phyloP scores from a whole-genome alignment of 2,797 vertebrate genomes.

The Valencia hispanica region DNA sequence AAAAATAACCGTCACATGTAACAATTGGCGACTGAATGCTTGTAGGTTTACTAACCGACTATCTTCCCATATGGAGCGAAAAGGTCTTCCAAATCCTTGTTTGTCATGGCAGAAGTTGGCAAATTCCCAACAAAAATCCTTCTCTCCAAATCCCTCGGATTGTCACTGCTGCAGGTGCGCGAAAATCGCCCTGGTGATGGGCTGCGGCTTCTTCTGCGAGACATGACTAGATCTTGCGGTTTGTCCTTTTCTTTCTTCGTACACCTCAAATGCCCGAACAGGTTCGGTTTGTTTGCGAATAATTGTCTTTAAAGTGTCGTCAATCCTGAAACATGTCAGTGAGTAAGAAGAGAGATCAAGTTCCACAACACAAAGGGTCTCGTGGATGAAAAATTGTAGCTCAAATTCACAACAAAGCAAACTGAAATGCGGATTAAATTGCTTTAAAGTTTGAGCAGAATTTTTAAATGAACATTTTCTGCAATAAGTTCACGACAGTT shows the following conservation, averaged over 20 bases:
- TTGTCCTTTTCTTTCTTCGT: conserved; percentile 57
- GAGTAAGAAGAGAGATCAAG: conserved; percentile 78
- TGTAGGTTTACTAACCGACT: conserved; percentile 85
- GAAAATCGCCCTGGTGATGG: conserved; percentile 65
- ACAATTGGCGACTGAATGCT: conserved; percentile 29
- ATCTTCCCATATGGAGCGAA: conserved; percentile 89
- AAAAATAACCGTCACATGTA: conserved; percentile 23
- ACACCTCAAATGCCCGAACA: conserved; percentile 65
- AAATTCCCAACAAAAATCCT: conserved; percentile 94
- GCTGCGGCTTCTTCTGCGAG: conserved; percentile 86
- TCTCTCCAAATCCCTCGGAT: conserved; percentile 89
- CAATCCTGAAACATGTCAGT: conserved; percentile 81
- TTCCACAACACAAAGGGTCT: conserved; percentile 63
- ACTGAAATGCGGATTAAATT: conserved; percentile 36
- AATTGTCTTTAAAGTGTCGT: conserved; percentile 66
- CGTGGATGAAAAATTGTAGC: conserved; percentile 52
- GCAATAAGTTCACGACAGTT: not conserved
- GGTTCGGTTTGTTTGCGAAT: conserved; percentile 44
- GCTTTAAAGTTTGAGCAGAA: conserved; percentile 18
- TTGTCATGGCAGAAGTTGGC: conserved; percentile 88
- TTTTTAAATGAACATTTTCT: not conserved
- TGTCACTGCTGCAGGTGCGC: conserved; percentile 85
- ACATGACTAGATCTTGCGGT: conserved; percentile 77
- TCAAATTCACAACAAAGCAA: conserved; percentile 49
- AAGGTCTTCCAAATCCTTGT: conserved; percentile 90